Percentiles rank a stretch among this genome's conserved stretches.
Evolutionary conservation across 2,888 invertebrate species (phyloP).

Genomic region (Scaptomyza caliginosa): DNA sequence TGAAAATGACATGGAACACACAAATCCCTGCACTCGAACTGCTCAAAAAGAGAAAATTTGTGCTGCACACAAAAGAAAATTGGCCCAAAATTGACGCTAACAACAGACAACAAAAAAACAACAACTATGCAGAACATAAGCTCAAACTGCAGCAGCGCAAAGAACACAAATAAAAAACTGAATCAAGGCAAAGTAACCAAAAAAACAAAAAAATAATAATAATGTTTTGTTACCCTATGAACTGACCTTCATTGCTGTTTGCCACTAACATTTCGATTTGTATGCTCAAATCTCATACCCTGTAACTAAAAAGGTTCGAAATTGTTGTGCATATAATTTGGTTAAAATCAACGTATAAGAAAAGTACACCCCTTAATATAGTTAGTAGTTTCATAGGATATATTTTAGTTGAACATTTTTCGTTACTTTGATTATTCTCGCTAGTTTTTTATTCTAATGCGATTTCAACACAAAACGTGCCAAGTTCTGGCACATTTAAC

Average conservation of each 20-base stretch:
- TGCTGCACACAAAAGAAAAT: slow-evolving; percentile 53
- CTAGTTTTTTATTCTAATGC: slow-evolving; percentile 37
- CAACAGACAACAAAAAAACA: no score
- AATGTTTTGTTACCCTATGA: slow-evolving; percentile 51
- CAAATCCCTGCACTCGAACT: slow-evolving; percentile 21
- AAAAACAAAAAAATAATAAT: slow-evolving; percentile 37
- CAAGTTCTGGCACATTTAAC: slow-evolving; percentile 58
- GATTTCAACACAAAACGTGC: slow-evolving; percentile 79
- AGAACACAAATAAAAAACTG: slow-evolving; percentile 23
- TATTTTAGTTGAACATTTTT: not conserved
- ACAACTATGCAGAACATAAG: slow-evolving; percentile 58
- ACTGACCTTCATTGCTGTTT: slow-evolving; percentile 68
- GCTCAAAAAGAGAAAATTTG: slow-evolving; percentile 32
- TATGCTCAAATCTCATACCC: slow-evolving; percentile 36
- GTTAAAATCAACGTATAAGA: no score
- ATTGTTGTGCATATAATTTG: not conserved
- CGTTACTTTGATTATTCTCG: slow-evolving; percentile 8
- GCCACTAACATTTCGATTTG: slow-evolving; percentile 73
- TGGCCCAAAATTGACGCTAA: slow-evolving; percentile 72
- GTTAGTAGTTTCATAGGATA: no score
- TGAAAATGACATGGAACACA: slow-evolving; percentile 51
- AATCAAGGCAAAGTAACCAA: slow-evolving; percentile 13
- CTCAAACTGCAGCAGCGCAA: slow-evolving; percentile 8
- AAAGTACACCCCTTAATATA: no score
- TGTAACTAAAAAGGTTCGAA: not conserved